Evolutionary conservation across 2,888 invertebrate species (phyloP).

Genomic region (Raillietiella orientalis): DNA sequence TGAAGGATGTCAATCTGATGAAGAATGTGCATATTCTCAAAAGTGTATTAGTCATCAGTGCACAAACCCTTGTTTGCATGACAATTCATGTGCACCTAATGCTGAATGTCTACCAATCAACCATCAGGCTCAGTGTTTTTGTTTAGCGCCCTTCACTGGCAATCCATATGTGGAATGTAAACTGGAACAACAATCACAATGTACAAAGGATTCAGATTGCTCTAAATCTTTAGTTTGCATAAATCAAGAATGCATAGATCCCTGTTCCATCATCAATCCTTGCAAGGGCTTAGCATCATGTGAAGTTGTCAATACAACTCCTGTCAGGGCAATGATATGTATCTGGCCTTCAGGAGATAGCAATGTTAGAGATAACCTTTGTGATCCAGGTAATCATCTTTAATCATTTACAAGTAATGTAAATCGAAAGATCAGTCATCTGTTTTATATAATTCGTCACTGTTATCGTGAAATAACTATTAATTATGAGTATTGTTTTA

Average conservation of each 20-base stretch:
- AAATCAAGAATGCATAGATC: conserved; percentile 11
- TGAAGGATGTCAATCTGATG: conserved; percentile 32
- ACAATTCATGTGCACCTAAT: conserved; percentile 35
- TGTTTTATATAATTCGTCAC: not conserved
- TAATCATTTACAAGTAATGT: too few species aligned
- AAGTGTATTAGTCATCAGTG: conserved; percentile 52
- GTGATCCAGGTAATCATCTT: conserved; percentile 5
- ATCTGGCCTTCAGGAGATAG: conserved; percentile 9
- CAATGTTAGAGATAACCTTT: conserved; percentile 8
- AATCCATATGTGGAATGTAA: conserved; percentile 13
- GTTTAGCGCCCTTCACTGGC: conserved; percentile 8
- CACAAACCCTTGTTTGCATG: conserved; percentile 32
- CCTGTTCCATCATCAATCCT: conserved; percentile 10
- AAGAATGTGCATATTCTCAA: conserved; percentile 45
- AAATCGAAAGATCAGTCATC: too few species aligned
- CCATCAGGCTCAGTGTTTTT: conserved; percentile 10
- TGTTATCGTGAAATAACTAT: not conserved
- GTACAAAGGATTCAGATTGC: conserved; percentile 7
- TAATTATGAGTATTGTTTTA: conserved; percentile 5
- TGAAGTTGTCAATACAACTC: conserved; percentile 9
- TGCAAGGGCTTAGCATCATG: conserved; percentile 14
- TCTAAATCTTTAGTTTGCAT: conserved; percentile 9
- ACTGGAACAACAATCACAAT: conserved; percentile 17
- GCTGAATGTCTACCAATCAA: conserved; percentile 8
- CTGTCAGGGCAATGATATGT: conserved; percentile 9